These are phyloP conservation scores for Buphagus erythrorhynchus DNA, from an alignment of 2,797 vertebrate species.

Conservation along the genomic window DNA sequence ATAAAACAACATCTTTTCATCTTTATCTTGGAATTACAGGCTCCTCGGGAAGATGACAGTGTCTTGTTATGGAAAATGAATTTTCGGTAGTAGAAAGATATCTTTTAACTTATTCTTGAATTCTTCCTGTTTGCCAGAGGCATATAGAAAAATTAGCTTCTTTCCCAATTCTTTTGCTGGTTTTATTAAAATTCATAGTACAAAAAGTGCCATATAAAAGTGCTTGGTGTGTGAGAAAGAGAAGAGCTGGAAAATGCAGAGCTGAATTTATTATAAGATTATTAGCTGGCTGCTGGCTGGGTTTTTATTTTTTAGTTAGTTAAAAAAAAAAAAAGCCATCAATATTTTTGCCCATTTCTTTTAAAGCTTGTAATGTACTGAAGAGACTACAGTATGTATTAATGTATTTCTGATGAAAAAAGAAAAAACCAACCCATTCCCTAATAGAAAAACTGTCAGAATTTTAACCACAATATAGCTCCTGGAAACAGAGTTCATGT, in stretches of 20 bases:
- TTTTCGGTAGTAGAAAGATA: conserved; percentile 61
- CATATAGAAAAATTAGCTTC: conserved; percentile 70
- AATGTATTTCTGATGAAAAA: background rate
- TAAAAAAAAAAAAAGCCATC: background rate
- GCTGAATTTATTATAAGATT: conserved; percentile 40
- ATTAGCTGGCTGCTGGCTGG: conserved; percentile 47
- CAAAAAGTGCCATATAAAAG: conserved; percentile 49
- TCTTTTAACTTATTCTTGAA: conserved; percentile 67
- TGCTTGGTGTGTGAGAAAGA: conserved; percentile 39
- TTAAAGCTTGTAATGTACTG: background rate
- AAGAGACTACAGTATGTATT: background rate
- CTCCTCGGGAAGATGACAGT: conserved; percentile 66
- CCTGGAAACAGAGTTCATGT: background rate
- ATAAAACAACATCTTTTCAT: conserved; percentile 76
- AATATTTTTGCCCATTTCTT: background rate
- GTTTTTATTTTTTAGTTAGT: background rate
- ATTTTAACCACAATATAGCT: background rate
- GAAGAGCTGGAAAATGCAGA: conserved; percentile 33
- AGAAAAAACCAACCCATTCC: background rate
- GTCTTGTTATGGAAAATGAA: conserved; percentile 74
- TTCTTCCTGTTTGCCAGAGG: conserved; percentile 72
- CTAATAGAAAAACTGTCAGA: background rate
- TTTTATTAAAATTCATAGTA: conserved; percentile 66
- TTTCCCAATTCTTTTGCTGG: conserved; percentile 64
- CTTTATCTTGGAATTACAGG: conserved; percentile 77